These are phyloP conservation scores for Hydrochoerus hydrochaeris DNA, from an alignment of 2,113 vertebrate species.

Conservation along the genomic window DNA sequence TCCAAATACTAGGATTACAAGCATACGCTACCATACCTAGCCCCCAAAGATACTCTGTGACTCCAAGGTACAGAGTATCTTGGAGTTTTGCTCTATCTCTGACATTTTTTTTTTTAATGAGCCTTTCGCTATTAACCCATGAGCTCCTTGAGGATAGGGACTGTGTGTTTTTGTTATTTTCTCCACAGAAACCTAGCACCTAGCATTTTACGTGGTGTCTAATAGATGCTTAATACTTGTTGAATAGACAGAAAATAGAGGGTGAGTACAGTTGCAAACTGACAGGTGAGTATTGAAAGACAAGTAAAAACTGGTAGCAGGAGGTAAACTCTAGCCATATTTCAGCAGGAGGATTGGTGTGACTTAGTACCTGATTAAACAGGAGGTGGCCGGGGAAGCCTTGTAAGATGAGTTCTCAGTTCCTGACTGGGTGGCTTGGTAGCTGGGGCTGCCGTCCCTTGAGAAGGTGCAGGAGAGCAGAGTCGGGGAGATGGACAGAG, in stretches of 20 bases:
- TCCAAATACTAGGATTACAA: not conserved
- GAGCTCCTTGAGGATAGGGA: not conserved
- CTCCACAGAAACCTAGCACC: not conserved
- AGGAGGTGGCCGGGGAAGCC: not conserved
- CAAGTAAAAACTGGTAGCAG: not conserved
- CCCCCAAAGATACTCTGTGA: not conserved
- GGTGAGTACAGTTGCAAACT: not conserved
- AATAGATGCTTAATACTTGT: not conserved
- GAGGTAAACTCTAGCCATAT: too few relatives aligned
- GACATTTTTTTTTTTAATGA: not conserved
- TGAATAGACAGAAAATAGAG: not conserved
- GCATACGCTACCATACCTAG: not conserved
- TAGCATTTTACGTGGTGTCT: not conserved
- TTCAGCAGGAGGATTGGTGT: not conserved
- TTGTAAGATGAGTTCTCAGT: not conserved
- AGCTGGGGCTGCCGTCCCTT: not conserved
- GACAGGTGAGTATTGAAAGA: not conserved
- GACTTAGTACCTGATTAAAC: not conserved
- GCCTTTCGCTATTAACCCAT: not conserved
- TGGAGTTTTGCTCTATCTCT: not conserved
- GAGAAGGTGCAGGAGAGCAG: not conserved
- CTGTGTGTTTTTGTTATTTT: conserved; percentile 1
- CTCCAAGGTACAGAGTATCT: not conserved
- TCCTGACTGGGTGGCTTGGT: not conserved
- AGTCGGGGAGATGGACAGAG: not conserved